Percentiles rank a stretch among this genome's conserved stretches.
phyloP scores from a whole-genome alignment of 2,888 invertebrate species.

The Tubulanus polymorphus region DNA sequence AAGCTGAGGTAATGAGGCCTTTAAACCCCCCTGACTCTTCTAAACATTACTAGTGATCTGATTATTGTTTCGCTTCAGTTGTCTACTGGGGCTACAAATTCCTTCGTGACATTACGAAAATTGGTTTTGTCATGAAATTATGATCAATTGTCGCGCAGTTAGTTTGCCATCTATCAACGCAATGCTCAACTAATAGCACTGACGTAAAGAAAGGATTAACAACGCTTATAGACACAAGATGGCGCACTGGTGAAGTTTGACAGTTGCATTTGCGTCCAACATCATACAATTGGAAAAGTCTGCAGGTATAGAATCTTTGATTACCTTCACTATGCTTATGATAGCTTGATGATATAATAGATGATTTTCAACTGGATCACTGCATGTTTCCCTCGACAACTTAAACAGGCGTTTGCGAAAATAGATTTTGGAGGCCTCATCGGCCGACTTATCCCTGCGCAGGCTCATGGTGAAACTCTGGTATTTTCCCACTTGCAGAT shows the following conservation, averaged over 20 bases:
- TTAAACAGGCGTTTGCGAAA: slow-evolving; percentile 87
- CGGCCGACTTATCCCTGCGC: slow-evolving; percentile 34
- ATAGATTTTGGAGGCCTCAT: slow-evolving; percentile 75
- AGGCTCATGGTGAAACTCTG: slow-evolving; percentile 38
- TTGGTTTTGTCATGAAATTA: too few relatives aligned
- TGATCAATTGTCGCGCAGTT: too few relatives aligned
- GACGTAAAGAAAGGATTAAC: background rate
- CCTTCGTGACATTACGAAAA: too few relatives aligned
- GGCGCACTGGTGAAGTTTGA: background rate
- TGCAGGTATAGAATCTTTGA: background rate
- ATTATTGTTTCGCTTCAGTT: too few relatives aligned
- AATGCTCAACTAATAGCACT: too few relatives aligned
- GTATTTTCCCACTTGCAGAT: slow-evolving; percentile 31
- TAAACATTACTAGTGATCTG: too few relatives aligned
- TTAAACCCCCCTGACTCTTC: too few relatives aligned
- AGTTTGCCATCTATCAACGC: too few relatives aligned
- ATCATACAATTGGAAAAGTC: background rate
- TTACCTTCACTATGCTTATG: slow-evolving; percentile 87
- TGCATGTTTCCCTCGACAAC: slow-evolving; percentile 81
- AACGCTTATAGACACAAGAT: background rate
- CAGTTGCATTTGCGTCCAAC: background rate
- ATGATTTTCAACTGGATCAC: slow-evolving; percentile 92
- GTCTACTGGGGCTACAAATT: too few relatives aligned
- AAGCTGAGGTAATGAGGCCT: too few relatives aligned
- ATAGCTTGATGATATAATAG: slow-evolving; percentile 92